Percentiles rank a stretch among this genome's conserved stretches.
These are phyloP conservation scores for Emydocephalus ijimae DNA, from an alignment of 2,113 vertebrate genomes.

Conservation along the genomic window DNA sequence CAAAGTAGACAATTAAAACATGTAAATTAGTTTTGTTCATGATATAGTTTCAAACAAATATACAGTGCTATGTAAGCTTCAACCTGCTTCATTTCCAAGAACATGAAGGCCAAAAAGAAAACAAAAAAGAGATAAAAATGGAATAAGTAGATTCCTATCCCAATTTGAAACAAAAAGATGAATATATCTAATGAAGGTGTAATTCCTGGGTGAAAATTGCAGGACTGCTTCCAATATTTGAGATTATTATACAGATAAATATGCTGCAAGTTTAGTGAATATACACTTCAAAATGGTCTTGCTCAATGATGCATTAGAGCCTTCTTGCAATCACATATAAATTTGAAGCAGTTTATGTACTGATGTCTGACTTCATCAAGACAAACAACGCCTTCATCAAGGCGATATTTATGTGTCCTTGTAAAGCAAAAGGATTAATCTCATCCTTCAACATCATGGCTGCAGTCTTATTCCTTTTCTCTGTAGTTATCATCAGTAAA, in stretches of 20 bases:
- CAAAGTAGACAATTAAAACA: not conserved
- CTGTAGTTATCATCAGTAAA: not conserved
- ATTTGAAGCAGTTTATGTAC: not conserved
- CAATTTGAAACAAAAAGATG: not conserved
- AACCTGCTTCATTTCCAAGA: not conserved
- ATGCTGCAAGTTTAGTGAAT: not conserved
- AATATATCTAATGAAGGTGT: not conserved
- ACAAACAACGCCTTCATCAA: not conserved
- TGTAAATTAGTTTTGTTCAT: not conserved
- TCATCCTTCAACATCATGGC: not conserved
- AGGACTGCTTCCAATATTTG: not conserved
- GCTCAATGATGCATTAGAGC: not conserved
- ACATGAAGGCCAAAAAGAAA: not conserved
- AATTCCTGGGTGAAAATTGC: too few species aligned
- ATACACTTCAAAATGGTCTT: not conserved
- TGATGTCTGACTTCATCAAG: not conserved
- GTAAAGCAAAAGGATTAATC: not conserved
- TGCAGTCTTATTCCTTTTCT: not conserved
- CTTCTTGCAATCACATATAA: not conserved
- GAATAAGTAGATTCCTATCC: not conserved
- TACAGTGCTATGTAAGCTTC: not conserved
- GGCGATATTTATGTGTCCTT: not conserved
- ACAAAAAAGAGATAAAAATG: not conserved
- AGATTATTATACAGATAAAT: not conserved
- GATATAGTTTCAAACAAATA: not conserved